A percentile compares a stretch with the other conserved stretches of the same genome.
Conservation (phyloP, 2,888 invertebrate species). For the Orthosia gothica region DNA sequence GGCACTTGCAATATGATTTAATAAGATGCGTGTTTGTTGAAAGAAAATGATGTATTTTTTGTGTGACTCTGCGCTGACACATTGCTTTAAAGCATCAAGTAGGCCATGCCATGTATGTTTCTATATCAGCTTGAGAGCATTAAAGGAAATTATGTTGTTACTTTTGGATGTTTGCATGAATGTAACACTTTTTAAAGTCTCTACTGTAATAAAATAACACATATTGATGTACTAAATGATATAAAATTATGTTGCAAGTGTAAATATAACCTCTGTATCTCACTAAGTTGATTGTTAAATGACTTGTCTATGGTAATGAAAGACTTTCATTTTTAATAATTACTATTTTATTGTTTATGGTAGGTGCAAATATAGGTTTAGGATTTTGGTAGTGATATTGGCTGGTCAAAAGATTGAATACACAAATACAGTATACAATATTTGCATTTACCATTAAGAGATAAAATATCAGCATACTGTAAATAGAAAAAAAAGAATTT, state of each 20-base stretch:
- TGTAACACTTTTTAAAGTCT: neutral
- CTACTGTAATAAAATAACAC: neutral
- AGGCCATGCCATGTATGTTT: neutral
- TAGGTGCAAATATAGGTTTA: slow-evolving; percentile 69
- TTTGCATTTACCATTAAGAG: slow-evolving; percentile 72
- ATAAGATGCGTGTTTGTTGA: neutral
- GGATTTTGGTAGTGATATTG: slow-evolving; percentile 67
- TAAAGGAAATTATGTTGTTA: slow-evolving; percentile 1
- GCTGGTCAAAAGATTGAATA: slow-evolving; percentile 68
- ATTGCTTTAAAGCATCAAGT: neutral
- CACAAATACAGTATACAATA: slow-evolving; percentile 65
- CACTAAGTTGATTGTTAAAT: slow-evolving; percentile 80
- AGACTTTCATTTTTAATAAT: slow-evolving; percentile 73
- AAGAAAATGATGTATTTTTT: neutral
- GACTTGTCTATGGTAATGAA: slow-evolving; percentile 73
- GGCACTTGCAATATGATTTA: slow-evolving; percentile 53
- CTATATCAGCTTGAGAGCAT: neutral
- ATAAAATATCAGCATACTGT: slow-evolving; percentile 77
- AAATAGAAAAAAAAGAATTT: slow-evolving; percentile 81
- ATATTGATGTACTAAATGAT: slow-evolving; percentile 2
- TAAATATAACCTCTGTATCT: slow-evolving; percentile 65
- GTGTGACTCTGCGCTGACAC: neutral
- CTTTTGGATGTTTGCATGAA: slow-evolving; percentile 7
- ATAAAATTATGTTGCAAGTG: slow-evolving; percentile 58
- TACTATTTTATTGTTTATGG: slow-evolving; percentile 63